Evolutionary conservation across 1,140 invertebrate genomes (phyloP).

Genomic region (Calycopis cecrops): DNA sequence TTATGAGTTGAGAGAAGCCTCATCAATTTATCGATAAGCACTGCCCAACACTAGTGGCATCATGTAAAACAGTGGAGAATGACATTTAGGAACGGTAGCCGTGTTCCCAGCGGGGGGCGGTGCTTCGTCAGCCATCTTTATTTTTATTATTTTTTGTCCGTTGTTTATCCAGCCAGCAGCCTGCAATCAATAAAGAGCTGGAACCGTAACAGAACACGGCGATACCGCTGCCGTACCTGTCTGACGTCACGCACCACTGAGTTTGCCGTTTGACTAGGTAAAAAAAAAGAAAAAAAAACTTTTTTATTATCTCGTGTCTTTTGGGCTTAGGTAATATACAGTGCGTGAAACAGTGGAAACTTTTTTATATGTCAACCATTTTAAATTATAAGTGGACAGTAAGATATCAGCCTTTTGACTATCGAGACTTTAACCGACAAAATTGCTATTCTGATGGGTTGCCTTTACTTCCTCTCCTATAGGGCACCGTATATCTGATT

Average conservation of each 20-base stretch:
- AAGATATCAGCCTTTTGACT: too few species aligned
- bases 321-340: too few species aligned
- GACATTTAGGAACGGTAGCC: conserved; percentile 67
- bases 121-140: conserved; percentile 56
- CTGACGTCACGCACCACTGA: conserved; percentile 33
- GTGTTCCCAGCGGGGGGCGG: conserved; percentile 56
- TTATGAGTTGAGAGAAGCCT: background rate
- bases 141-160: conserved; percentile 61
- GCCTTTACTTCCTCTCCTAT: too few species aligned
- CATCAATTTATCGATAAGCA: conserved; percentile 31
- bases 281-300: background rate
- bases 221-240: conserved; percentile 31
- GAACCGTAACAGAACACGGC: conserved; percentile 58
- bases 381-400: too few species aligned
- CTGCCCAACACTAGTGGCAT: background rate
- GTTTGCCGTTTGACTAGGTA: conserved; percentile 12
- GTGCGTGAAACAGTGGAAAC: too few species aligned
- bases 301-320: too few species aligned
- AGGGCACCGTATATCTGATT: too few species aligned
- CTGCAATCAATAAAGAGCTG: conserved; percentile 67
- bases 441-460: too few species aligned
- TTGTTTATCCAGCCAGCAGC: conserved; percentile 63
- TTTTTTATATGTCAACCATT: too few species aligned
- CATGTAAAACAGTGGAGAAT: conserved; percentile 49
- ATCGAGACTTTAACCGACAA: too few species aligned